Conservation (phyloP, 2,888 invertebrate species). For the Sarcophaga rosellei region DNA sequence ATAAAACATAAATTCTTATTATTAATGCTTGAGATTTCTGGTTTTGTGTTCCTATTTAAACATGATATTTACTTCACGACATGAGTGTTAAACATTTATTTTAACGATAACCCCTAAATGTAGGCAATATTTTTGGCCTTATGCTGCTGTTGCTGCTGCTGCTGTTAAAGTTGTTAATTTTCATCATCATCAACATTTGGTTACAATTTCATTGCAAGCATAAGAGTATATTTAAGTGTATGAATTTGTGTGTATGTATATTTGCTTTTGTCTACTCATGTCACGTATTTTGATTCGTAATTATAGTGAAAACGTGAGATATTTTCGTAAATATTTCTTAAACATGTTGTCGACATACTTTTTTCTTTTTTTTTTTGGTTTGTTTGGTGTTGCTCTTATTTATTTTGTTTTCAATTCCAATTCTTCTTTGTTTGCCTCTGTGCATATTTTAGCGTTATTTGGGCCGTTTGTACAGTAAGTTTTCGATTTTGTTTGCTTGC, state of each 20-base stretch:
- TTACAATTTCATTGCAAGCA: not conserved
- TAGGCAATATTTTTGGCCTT: slow-evolving; percentile 28
- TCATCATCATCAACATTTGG: slow-evolving; percentile 62
- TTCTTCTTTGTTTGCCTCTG: no score
- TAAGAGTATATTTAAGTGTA: not conserved
- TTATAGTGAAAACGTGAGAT: slow-evolving; percentile 66
- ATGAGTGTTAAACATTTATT: slow-evolving; percentile 13
- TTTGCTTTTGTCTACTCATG: slow-evolving; percentile 45
- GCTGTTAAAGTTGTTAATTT: slow-evolving; percentile 60
- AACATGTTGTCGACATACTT: slow-evolving; percentile 41
- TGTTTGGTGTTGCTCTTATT: no score
- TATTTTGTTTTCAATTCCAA: no score
- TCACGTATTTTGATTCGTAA: slow-evolving; percentile 69
- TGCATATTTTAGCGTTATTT: not conserved
- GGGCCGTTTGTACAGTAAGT: not conserved
- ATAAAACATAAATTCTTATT: not conserved
- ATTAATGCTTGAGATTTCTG: not conserved
- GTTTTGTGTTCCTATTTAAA: not conserved
- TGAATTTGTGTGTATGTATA: not conserved
- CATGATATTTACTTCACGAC: not conserved
- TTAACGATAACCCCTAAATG: slow-evolving; percentile 43
- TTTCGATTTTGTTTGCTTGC: not conserved
- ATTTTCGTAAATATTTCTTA: slow-evolving; percentile 61
- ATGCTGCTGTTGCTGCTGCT: not conserved
- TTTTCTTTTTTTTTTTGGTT: not conserved